Percentiles rank a stretch among this genome's conserved stretches.
phyloP scores from a whole-genome alignment of 53 echinoderm and acorn worm species.

The Echinometra lucunter region DNA sequence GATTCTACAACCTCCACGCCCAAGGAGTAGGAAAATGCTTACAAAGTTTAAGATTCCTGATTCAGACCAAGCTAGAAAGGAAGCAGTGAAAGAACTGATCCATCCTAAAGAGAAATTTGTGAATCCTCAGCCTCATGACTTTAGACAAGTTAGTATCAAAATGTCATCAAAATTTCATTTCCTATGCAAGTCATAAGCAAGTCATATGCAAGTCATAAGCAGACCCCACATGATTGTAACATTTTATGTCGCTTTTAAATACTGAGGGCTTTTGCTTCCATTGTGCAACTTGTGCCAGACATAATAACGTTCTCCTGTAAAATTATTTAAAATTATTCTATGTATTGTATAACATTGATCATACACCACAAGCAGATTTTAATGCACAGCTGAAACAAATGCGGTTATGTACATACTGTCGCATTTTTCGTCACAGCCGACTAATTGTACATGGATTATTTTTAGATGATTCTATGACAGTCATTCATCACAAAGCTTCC shows the following conservation, averaged over 20 bases:
- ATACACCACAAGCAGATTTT: too few relatives aligned
- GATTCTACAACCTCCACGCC: conserved; percentile 82
- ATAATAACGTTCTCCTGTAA: too few relatives aligned
- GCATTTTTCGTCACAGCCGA: too few relatives aligned
- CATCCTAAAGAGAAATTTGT: conserved; percentile 75
- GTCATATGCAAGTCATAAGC: too few relatives aligned
- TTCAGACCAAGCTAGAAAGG: conserved; percentile 76
- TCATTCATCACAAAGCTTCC: too few relatives aligned
- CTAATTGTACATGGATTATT: too few relatives aligned
- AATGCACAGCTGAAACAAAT: too few relatives aligned
- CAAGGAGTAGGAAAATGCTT: conserved; percentile 80
- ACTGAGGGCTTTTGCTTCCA: neutral
- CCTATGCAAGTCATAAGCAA: neutral
- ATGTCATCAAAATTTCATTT: neutral
- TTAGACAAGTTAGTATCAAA: conserved; percentile 86
- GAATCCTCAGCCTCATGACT: conserved; percentile 88
- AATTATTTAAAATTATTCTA: too few relatives aligned
- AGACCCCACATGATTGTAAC: neutral
- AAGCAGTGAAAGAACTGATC: conserved; percentile 80
- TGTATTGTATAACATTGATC: too few relatives aligned
- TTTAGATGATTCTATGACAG: too few relatives aligned
- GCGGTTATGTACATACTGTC: too few relatives aligned
- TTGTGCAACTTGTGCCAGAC: neutral
- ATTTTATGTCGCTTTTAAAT: neutral
- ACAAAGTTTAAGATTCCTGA: conserved; percentile 81